Evolutionary conservation across 2,797 vertebrate species (phyloP).

Genomic region (Urocyon cinereoargenteus): DNA sequence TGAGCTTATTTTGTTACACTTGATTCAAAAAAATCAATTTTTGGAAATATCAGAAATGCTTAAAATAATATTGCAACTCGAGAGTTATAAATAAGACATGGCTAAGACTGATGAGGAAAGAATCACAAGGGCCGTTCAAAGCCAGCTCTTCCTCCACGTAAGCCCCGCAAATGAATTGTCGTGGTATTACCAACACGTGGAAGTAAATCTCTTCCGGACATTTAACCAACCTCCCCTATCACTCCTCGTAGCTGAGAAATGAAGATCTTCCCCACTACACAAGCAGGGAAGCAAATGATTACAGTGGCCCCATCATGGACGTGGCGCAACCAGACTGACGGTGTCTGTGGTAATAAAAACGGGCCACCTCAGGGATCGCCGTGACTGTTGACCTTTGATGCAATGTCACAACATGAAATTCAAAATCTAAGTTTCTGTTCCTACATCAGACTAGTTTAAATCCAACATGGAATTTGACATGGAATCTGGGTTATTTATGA

Average conservation of each 20-base stretch:
- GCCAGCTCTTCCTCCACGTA: fast-evolving
- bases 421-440: too few relatives aligned
- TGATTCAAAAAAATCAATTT: conserved; percentile 4
- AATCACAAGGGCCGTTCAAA: neutral
- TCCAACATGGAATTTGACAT: neutral
- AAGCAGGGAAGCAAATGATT: neutral
- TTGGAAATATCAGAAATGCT: neutral
- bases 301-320: fast-evolving
- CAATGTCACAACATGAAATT: fast-evolving
- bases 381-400: neutral
- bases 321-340: fast-evolving
- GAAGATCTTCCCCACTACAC: neutral
- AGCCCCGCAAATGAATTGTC: neutral
- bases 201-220: neutral
- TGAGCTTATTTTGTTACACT: neutral
- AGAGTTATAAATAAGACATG: neutral
- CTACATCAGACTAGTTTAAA: neutral
- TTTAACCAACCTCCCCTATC: fast-evolving
- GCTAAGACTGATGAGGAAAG: neutral
- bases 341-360: fast-evolving
- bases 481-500: neutral
- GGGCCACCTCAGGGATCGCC: neutral
- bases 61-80: neutral
- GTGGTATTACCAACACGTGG: neutral
- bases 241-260: neutral